Evolutionary conservation across 2,113 vertebrate genomes (phyloP).

Genomic region (Odocoileus virginianus): DNA sequence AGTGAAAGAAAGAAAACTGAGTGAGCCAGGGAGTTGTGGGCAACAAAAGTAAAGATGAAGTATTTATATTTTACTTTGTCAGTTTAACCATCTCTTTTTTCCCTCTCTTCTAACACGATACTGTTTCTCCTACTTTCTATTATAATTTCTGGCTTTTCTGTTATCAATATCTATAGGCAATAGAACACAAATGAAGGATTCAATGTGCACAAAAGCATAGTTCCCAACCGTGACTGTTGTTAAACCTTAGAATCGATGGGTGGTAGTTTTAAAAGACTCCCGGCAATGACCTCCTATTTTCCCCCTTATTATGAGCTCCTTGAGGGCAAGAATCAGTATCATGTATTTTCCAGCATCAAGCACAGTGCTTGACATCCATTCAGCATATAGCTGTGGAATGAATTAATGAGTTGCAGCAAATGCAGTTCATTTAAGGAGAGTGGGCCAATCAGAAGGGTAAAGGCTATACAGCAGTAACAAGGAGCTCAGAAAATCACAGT

Average conservation of each 20-base stretch:
- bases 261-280: not conserved
- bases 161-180: not conserved
- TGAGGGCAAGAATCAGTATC: not conserved
- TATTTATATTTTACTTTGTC: not conserved
- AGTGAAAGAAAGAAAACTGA: not conserved
- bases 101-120: not conserved
- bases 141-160: not conserved
- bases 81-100: not conserved
- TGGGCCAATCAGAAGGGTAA: not conserved
- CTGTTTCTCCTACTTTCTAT: not conserved
- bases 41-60: not conserved
- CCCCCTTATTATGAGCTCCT: not conserved
- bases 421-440: not conserved
- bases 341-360: not conserved
- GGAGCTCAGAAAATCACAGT: not conserved
- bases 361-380: not conserved
- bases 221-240: not conserved
- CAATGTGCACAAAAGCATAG: not conserved
- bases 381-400: not conserved
- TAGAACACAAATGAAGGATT: not conserved
- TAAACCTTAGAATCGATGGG: not conserved
- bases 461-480: not conserved
- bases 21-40: not conserved
- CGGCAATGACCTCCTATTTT: not conserved
- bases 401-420: not conserved